Conservation (phyloP, 2,113 vertebrate species). For the Xyrauchen texanus region DNA sequence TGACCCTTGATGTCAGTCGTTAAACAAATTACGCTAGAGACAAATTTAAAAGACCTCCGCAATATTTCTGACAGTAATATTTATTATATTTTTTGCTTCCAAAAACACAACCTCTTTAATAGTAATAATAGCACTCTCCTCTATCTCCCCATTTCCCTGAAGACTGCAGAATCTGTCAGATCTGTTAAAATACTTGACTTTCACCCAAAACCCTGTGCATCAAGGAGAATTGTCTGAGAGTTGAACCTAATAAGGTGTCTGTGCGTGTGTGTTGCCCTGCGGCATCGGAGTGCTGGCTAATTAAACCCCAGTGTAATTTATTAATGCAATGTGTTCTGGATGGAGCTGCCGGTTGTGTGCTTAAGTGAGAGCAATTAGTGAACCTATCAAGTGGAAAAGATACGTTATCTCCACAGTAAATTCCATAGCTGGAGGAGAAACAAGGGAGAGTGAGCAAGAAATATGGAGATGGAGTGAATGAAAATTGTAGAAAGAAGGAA, state of each 20-base stretch:
- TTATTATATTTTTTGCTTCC: no score
- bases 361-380: slow-evolving; percentile 48
- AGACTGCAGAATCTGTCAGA: no score
- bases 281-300: slow-evolving; percentile 37
- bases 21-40: no score
- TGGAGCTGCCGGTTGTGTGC: slow-evolving; percentile 28
- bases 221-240: no score
- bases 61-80: no score
- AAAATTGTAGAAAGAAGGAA: neutral
- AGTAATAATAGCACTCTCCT: no score
- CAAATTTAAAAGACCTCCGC: no score
- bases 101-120: no score
- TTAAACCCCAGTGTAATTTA: slow-evolving; percentile 47
- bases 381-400: slow-evolving; percentile 41
- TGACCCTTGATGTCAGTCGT: no score
- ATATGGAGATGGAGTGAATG: neutral
- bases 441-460: neutral
- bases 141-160: no score
- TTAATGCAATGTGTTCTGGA: slow-evolving; percentile 43
- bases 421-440: slow-evolving; percentile 30
- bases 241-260: neutral
- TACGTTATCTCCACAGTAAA: slow-evolving; percentile 35
- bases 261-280: slow-evolving; percentile 14
- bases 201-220: no score
- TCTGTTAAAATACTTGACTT: no score